phyloP scores from a whole-genome alignment of 2,113 vertebrate genomes.

The Sylvia atricapilla region DNA sequence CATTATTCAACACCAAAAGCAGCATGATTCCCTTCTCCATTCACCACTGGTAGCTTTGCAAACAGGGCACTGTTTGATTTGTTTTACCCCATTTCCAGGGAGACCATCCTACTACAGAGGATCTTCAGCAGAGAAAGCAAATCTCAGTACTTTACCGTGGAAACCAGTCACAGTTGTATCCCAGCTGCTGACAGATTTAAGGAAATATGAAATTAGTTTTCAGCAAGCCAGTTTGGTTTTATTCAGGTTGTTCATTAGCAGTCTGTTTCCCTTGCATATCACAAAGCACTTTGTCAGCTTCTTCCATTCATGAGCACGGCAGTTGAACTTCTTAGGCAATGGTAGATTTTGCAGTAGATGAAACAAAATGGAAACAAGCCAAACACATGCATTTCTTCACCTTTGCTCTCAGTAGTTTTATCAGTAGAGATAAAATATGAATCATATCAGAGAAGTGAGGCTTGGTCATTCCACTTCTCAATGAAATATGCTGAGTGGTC shows the following conservation, averaged over 20 bases:
- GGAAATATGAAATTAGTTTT: conserved; percentile 14
- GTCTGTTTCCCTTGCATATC: background rate
- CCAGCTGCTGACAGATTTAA: conserved; percentile 8
- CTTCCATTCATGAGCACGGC: accelerated
- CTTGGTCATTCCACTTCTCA: background rate
- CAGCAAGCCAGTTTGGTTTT: background rate
- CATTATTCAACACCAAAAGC: background rate
- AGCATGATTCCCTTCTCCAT: background rate
- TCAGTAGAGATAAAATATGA: background rate
- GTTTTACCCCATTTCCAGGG: background rate
- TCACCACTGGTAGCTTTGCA: background rate
- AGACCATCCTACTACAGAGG: background rate
- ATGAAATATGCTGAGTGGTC: background rate
- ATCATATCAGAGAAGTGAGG: background rate
- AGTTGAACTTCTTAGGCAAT: background rate
- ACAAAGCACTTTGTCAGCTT: background rate
- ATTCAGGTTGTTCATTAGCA: background rate
- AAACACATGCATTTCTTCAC: background rate
- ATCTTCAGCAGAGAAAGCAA: background rate
- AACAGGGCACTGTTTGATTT: background rate
- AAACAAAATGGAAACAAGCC: background rate
- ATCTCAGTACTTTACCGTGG: background rate
- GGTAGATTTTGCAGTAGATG: background rate
- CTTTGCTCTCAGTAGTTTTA: background rate
- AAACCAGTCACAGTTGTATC: background rate